Conservation (phyloP, 2,888 invertebrate genomes). For the Galerucella pusilla region DNA sequence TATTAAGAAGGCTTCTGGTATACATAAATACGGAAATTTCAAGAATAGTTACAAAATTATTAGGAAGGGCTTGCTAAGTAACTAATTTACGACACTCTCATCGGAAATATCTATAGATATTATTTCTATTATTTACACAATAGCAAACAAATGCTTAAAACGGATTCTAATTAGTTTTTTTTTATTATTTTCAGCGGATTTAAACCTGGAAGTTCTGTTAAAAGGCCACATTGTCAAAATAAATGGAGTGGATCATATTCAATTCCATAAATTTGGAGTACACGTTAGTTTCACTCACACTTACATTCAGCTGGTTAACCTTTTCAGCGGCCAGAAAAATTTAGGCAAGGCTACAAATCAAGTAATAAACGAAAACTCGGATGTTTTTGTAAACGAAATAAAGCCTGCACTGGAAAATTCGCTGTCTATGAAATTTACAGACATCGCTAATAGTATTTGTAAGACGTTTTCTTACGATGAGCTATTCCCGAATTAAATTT, state of each 20-base stretch:
- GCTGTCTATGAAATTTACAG: slow-evolving; percentile 74
- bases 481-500: slow-evolving; percentile 68
- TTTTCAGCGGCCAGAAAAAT: slow-evolving; percentile 75
- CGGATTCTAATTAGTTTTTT: background rate
- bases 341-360: slow-evolving; percentile 74
- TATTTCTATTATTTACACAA: too few species aligned
- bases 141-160: background rate
- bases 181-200: slow-evolving; percentile 69
- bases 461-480: slow-evolving; percentile 76
- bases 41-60: too few species aligned
- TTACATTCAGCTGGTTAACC: slow-evolving; percentile 72
- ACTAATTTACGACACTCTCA: too few species aligned
- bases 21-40: too few species aligned
- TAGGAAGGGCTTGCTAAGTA: too few species aligned
- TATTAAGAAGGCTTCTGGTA: too few species aligned
- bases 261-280: slow-evolving; percentile 74
- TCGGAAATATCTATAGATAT: too few species aligned
- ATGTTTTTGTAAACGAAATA: slow-evolving; percentile 75
- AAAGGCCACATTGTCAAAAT: slow-evolving; percentile 70
- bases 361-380: slow-evolving; percentile 75
- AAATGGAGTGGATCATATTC: slow-evolving; percentile 71
- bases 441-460: slow-evolving; percentile 77
- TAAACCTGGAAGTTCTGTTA: slow-evolving; percentile 74
- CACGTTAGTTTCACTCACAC: slow-evolving; percentile 72
- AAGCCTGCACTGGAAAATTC: slow-evolving; percentile 74